Base-by-base conservation (phyloP, 2,888 invertebrate species). In the Tipula unca region DNA sequence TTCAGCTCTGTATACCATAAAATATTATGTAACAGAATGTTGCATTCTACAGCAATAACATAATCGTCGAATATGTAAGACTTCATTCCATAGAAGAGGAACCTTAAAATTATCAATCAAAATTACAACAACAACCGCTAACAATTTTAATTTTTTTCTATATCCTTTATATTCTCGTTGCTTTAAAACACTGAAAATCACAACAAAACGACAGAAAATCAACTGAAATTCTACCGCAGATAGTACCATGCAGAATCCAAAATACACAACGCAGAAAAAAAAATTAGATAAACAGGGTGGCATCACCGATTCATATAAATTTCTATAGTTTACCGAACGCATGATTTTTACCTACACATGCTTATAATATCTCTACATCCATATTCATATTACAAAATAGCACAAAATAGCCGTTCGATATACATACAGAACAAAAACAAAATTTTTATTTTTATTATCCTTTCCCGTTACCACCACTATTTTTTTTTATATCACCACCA, bases 21-120 rank as follows among this genome's bases (percentile, higher is more conserved):
- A 69, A 69, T 25, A 69, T 25, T 25, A 25, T 69, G 13, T 13
- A 69, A 69, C 1, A 69, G 3, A 69, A 69, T 69, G 4, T 32
- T 6, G 1, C 6, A 32, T 54, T n/a, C 17, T 54, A 17, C 48
- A 69, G 25, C 69, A 25, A 69, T 17, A 69, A 69, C 69, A 69
- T 25, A 6, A 69, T 8, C 10, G 69, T 3, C 25, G 25, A 69
- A 69, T 69, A 69, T 69, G 69, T 69, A 69, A 69, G 69, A 69
- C 69, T 69, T 69, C 69, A 69, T 69, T 25, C 13, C 25, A 69
- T 69, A 69, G 20, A 25, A 69, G 69, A 69, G 69, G 69, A 69
- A 69, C 69, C 69, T 69, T 25, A 69, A 69, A 69, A 69, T 69
- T 69, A 69, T 69, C 69, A 69, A 69, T 69, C 69, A 69, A 69